phyloP scores from a whole-genome alignment of 1,140 invertebrate genomes.

The Drosophila saltans region DNA sequence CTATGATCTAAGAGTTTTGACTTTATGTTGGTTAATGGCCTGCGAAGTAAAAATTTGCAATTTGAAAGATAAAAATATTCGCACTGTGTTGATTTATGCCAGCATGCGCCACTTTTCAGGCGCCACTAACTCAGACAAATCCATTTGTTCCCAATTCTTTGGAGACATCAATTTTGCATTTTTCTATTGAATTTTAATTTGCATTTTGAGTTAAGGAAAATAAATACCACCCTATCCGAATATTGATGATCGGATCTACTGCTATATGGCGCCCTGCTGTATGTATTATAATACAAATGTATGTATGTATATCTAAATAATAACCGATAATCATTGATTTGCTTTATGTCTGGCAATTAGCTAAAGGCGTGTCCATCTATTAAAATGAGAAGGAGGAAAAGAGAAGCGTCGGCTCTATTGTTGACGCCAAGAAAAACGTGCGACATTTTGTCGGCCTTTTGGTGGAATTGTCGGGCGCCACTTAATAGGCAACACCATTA shows the following conservation, averaged over 20 bases:
- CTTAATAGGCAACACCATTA: constrained; percentile 57
- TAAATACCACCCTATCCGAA: background rate
- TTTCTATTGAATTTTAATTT: constrained; percentile 11
- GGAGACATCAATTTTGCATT: constrained; percentile 5
- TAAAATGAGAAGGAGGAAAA: background rate
- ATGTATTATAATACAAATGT: background rate
- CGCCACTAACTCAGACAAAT: constrained; percentile 20
- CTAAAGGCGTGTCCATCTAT: background rate
- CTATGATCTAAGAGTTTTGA: background rate
- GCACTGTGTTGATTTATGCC: constrained; percentile 3
- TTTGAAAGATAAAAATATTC: constrained; percentile 1
- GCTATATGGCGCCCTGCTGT: background rate
- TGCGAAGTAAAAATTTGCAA: background rate
- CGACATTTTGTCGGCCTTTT: constrained; percentile 40
- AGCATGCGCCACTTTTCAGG: constrained; percentile 8
- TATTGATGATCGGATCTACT: constrained; percentile 4
- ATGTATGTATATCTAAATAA: background rate
- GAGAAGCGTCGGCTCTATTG: constrained; percentile 53
- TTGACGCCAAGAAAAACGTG: constrained; percentile 70
- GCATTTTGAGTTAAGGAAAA: background rate
- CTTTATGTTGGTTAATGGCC: background rate
- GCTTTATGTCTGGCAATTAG: constrained; percentile 21
- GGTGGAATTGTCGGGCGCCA: constrained; percentile 54
- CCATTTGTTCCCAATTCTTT: constrained; percentile 7
- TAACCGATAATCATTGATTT: constrained; percentile 37